Evolutionary conservation across 2,888 invertebrate genomes (phyloP).

Genomic region (Tetragonula carbonaria): DNA sequence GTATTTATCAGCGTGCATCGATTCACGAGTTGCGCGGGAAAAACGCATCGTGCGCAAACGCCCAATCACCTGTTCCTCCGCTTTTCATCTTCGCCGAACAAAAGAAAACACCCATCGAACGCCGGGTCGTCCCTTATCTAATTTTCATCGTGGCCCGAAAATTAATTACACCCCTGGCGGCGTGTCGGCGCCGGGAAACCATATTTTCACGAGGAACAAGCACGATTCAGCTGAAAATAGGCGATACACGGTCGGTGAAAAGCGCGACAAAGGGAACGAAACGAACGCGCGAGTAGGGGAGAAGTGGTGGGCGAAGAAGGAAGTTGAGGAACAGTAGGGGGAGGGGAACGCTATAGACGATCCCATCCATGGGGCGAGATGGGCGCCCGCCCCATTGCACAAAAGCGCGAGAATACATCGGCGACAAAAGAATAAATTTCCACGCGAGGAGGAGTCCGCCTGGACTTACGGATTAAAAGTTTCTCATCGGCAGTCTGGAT

Average conservation of each 20-base stretch:
- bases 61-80: background rate
- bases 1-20: background rate
- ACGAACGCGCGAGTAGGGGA: background rate
- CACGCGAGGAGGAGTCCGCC: slow-evolving; percentile 49
- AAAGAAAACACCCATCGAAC: slow-evolving; percentile 5
- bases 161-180: slow-evolving; percentile 14
- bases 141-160: slow-evolving; percentile 4
- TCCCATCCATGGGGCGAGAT: background rate
- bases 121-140: background rate
- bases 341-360: too few species aligned
- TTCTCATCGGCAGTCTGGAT: slow-evolving; percentile 75
- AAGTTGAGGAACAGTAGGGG: too few species aligned
- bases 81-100: background rate
- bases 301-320: background rate
- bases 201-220: slow-evolving; percentile 6
- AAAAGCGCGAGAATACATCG: slow-evolving; percentile 33
- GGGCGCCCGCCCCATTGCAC: slow-evolving; percentile 22
- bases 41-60: background rate
- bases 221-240: slow-evolving; percentile 25
- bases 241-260: background rate
- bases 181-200: background rate
- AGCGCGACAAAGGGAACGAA: background rate
- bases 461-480: slow-evolving; percentile 76
- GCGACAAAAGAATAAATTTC: slow-evolving; percentile 69
- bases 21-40: background rate